phyloP scores from a whole-genome alignment of 2,888 invertebrate genomes.

The Heliconius ethilla region DNA sequence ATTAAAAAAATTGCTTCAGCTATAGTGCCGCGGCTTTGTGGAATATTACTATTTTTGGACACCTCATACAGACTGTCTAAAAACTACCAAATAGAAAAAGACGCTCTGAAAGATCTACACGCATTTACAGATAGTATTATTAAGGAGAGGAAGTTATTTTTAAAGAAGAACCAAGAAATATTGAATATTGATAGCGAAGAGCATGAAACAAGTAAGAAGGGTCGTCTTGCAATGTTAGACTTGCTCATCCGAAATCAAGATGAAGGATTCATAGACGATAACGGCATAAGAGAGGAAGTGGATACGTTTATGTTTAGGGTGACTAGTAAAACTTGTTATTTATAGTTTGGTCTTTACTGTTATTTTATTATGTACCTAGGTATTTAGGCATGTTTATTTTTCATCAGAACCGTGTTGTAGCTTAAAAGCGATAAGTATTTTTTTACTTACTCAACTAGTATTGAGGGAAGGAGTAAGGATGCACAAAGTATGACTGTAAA shows the following conservation, averaged over 20 bases:
- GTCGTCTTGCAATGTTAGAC: conserved; percentile 83
- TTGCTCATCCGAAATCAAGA: conserved; percentile 81
- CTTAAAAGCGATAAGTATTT: no score
- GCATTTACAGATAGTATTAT: conserved; percentile 8
- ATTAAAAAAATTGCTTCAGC: conserved; percentile 56
- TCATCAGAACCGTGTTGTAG: no score
- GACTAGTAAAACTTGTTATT: conserved; percentile 43
- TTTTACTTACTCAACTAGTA: no score
- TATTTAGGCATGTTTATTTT: no score
- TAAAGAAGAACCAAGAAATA: conserved; percentile 45
- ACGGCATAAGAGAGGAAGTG: conserved; percentile 85
- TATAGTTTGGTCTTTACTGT: neutral
- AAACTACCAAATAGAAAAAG: conserved; percentile 3
- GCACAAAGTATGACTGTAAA: no score
- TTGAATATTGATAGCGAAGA: conserved; percentile 37
- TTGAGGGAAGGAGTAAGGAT: no score
- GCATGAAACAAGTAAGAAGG: conserved; percentile 56
- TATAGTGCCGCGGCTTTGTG: conserved; percentile 64
- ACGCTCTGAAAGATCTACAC: conserved; percentile 15
- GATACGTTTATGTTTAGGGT: conserved; percentile 87
- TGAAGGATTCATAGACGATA: conserved; percentile 79
- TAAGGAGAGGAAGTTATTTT: conserved; percentile 54
- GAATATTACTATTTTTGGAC: neutral
- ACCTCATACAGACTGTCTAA: neutral
- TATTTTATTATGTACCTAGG: no score